A percentile compares a stretch with the other conserved stretches of the same genome.
These are phyloP conservation scores for Oreochromis grahami DNA, from an alignment of 2,797 vertebrate genomes.

Conservation along the genomic window DNA sequence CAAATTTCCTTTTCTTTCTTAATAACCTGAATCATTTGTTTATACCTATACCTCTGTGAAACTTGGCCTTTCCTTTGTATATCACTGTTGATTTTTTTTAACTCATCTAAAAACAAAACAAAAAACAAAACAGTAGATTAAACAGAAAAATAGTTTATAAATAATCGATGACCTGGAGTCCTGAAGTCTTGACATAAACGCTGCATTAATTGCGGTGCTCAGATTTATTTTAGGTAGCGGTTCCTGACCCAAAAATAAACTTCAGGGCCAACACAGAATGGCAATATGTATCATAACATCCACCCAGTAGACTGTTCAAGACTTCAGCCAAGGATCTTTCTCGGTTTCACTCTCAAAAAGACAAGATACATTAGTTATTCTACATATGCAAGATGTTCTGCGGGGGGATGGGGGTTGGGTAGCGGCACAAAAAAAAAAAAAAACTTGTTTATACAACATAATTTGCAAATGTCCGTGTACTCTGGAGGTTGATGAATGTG, in stretches of 20 bases:
- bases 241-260: neutral
- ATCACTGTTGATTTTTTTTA: neutral
- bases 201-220: neutral
- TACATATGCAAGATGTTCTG: constrained; percentile 38
- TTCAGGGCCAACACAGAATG: neutral
- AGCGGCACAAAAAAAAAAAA: constrained; percentile 5
- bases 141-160: neutral
- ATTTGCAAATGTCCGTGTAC: constrained; percentile 59
- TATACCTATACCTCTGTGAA: neutral
- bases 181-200: neutral
- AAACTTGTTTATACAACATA: constrained; percentile 56
- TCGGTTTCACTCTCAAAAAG: constrained; percentile 4
- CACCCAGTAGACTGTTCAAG: neutral
- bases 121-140: neutral
- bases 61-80: neutral
- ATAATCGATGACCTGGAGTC: neutral
- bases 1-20: neutral
- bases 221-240: neutral
- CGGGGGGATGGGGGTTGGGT: neutral
- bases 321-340: neutral
- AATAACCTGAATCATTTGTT: neutral
- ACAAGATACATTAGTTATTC: constrained; percentile 32
- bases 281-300: neutral
- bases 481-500: constrained; percentile 60
- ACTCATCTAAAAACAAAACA: rapidly evolving